phyloP scores from a whole-genome alignment of 1,140 invertebrate species.

The Drosophila lowei region DNA sequence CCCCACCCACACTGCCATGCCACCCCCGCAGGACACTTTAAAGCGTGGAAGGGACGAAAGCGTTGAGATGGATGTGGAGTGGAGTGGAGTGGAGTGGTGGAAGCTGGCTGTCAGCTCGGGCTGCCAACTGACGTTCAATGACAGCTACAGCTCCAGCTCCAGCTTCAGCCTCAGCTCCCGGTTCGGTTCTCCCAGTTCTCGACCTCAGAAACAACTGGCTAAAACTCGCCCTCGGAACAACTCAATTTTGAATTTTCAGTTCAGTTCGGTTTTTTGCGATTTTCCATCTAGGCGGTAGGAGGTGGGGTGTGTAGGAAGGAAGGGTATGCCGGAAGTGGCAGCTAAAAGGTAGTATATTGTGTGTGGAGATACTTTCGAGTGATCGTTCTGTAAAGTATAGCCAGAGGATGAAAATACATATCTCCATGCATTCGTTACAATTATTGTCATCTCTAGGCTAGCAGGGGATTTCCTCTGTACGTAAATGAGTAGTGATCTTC shows the following conservation, averaged over 20 bases:
- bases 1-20: slow-evolving; percentile 1
- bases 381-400: too few relatives aligned
- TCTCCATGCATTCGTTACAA: too few relatives aligned
- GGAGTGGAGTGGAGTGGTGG: slow-evolving; percentile 44
- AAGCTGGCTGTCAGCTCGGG: slow-evolving; percentile 72
- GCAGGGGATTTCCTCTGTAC: too few relatives aligned
- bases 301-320: background rate
- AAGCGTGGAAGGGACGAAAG: slow-evolving; percentile 25
- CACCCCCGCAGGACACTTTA: slow-evolving; percentile 52
- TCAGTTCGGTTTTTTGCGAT: slow-evolving; percentile 39
- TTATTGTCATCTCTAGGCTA: too few relatives aligned
- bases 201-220: slow-evolving; percentile 29
- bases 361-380: too few relatives aligned
- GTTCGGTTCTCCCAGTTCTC: slow-evolving; percentile 9
- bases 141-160: slow-evolving; percentile 49
- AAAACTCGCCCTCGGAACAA: slow-evolving; percentile 61
- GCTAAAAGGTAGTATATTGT: too few relatives aligned
- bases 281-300: background rate
- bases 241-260: slow-evolving; percentile 76
- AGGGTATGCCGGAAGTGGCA: slow-evolving; percentile 10
- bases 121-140: slow-evolving; percentile 17
- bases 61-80: background rate
- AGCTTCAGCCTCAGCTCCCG: too few relatives aligned
- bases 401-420: too few relatives aligned
- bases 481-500: too few relatives aligned